Conservation (phyloP, 2,797 vertebrate species). For the Ctenopoma multispine region DNA sequence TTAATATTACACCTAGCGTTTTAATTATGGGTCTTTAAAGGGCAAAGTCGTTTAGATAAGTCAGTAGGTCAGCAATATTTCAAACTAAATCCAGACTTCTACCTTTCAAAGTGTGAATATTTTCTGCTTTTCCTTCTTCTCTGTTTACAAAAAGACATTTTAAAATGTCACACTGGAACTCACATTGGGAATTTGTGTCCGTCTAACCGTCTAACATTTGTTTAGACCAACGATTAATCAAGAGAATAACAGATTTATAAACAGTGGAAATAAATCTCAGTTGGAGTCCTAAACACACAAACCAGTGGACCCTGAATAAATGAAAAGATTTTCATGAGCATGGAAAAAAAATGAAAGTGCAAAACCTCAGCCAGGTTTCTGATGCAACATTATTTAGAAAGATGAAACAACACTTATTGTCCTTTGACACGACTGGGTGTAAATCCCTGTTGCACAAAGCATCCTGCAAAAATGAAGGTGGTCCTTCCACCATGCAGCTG, state of each 20-base stretch:
- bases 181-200: neutral
- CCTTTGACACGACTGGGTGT: neutral
- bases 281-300: neutral
- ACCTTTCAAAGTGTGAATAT: too few species aligned
- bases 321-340: neutral
- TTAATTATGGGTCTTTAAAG: too few species aligned
- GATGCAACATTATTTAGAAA: neutral
- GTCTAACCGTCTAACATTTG: too few species aligned
- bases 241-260: neutral
- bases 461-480: slow-evolving; percentile 11
- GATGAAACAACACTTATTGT: slow-evolving; percentile 17
- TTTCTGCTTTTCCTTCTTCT: too few species aligned
- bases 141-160: neutral
- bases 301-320: neutral
- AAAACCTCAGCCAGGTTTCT: neutral
- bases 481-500: slow-evolving; percentile 45
- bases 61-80: too few species aligned
- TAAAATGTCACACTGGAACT: neutral
- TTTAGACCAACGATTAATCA: neutral
- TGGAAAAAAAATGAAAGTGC: neutral
- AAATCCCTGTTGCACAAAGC: slow-evolving; percentile 33
- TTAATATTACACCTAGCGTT: too few species aligned
- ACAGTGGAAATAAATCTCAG: neutral
- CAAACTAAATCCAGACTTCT: too few species aligned
- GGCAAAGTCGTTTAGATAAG: too few species aligned